Evolutionary conservation across 2,113 vertebrate species (phyloP), one percentile per base, ranked within the genome.

Genomic region (Strix uralensis): DNA sequence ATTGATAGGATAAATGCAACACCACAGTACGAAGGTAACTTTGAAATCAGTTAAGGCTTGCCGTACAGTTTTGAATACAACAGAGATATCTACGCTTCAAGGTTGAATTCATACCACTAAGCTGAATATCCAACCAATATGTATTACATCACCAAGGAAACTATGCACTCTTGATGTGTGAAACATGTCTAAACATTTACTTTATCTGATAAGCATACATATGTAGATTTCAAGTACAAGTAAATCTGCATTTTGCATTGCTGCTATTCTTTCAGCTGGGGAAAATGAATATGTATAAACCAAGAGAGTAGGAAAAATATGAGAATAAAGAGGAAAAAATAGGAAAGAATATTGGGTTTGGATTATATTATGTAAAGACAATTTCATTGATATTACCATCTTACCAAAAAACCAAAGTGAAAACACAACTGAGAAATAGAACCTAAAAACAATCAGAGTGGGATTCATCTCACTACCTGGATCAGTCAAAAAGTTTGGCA

Each of bases 171-270:
- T 30, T 25, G 36, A 74, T 46, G 47, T 5, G 2, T 72, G 70
- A 94, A 89, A 75, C 34, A 36, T 55, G 34, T 72, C 87, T 70
- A 92, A 90, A 93, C 66, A 77, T 90, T 89, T 81, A 87, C 78
- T 71, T 78, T 38, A 72, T 77, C 30, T 82, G 63, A 46, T 5
- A 69, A 77, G 34, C 30, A 62, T 52, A 91, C 30, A 61, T 51
- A 66, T 11, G 54, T 34, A 88, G 32, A 83, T 81, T 73, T 70
- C 34, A 38, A 93, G 44, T 61, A 67, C 40, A 73, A 83, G 51
- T 65, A 91, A 94, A 93, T 36, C 65, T 69, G 13, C 58, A 72
- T 79, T 89, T 89, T 79, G 26, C 72, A 83, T 40, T 73, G 61
- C 62, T 85, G 58, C 14, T 75, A 11, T 63, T 72, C 40, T 71